Percentiles rank a stretch among this genome's conserved stretches.
Evolutionary conservation across 2,797 vertebrate genomes (phyloP).

Genomic region (Onychomys leucogaster): DNA sequence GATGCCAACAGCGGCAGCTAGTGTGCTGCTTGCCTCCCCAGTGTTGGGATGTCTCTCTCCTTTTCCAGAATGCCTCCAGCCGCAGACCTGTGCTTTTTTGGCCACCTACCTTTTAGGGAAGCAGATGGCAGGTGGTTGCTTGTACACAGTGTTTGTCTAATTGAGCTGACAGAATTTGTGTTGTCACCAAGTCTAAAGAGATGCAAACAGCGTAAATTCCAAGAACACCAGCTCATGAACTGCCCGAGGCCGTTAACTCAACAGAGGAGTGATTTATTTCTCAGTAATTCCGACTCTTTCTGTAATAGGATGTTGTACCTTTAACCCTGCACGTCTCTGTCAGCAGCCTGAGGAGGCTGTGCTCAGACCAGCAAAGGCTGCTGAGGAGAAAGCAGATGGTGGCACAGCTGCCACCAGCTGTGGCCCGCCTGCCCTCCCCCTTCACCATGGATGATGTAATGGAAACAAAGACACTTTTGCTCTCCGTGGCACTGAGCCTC

Average conservation of each 20-base stretch:
- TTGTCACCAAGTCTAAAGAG: slow-evolving; percentile 68
- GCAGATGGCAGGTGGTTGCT: slow-evolving; percentile 76
- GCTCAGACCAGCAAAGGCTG: slow-evolving; percentile 91
- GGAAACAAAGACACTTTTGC: slow-evolving; percentile 92
- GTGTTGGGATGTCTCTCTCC: neutral
- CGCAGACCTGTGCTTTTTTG: slow-evolving; percentile 33
- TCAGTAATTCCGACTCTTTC: slow-evolving; percentile 75
- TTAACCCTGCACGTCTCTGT: slow-evolving; percentile 70
- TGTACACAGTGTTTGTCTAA: slow-evolving; percentile 73
- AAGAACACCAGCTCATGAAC: slow-evolving; percentile 54
- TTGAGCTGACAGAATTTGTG: slow-evolving; percentile 76
- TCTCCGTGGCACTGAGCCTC: slow-evolving; percentile 90
- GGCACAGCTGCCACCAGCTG: slow-evolving; percentile 96
- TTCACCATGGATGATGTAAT: slow-evolving; percentile 93
- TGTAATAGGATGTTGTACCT: slow-evolving; percentile 80
- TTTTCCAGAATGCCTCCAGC: slow-evolving; percentile 54
- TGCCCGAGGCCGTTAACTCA: slow-evolving; percentile 73
- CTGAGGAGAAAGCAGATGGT: slow-evolving; percentile 95
- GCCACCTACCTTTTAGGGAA: slow-evolving; percentile 56
- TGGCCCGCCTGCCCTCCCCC: slow-evolving; percentile 88
- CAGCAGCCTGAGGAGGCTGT: slow-evolving; percentile 88
- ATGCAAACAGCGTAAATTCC: slow-evolving; percentile 63
- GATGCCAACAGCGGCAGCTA: neutral
- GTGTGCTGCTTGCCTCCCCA: neutral
- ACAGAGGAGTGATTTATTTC: slow-evolving; percentile 75